Evolutionary conservation across 2,888 invertebrate genomes (phyloP).

Genomic region (Prosopocoilus inquinatus): DNA sequence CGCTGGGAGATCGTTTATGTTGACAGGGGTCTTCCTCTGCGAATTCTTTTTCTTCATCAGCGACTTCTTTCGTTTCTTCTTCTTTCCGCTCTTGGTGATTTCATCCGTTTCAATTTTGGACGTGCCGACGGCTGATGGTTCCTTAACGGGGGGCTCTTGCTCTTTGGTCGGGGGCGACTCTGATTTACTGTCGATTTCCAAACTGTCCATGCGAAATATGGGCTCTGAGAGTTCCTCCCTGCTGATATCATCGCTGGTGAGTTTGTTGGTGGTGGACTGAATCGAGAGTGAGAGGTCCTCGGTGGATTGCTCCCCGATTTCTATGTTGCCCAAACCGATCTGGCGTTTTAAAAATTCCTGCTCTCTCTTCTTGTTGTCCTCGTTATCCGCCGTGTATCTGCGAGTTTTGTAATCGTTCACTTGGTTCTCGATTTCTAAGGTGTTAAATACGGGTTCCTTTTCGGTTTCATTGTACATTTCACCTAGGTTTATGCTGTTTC

Average conservation of each 20-base stretch:
- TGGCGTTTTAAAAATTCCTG: conserved; percentile 49
- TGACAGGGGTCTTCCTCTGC: conserved; percentile 63
- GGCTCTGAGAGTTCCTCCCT: conserved; percentile 55
- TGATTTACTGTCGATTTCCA: conserved; percentile 51
- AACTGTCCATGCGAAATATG: conserved; percentile 67
- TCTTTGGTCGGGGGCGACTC: conserved; percentile 45
- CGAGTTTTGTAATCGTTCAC: conserved; percentile 66
- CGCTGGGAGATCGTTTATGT: conserved; percentile 6
- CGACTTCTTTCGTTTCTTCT: conserved; percentile 76
- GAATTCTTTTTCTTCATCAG: conserved; percentile 77
- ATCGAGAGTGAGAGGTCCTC: conserved; percentile 45
- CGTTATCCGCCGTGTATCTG: conserved; percentile 52
- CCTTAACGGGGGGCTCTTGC: conserved; percentile 29
- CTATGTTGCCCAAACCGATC: conserved; percentile 48
- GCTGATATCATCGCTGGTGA: conserved; percentile 46
- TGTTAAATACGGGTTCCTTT: conserved; percentile 34
- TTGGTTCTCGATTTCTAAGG: conserved; percentile 59
- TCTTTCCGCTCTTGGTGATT: conserved; percentile 60
- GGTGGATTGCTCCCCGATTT: conserved; percentile 44
- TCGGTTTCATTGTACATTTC: conserved; percentile 26
- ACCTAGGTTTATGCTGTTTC: conserved; percentile 45
- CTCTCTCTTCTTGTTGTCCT: conserved; percentile 40
- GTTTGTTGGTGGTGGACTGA: conserved; percentile 34
- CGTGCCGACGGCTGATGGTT: background rate
- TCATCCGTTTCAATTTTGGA: conserved; percentile 6